A percentile compares a stretch with the other conserved stretches of the same genome.
Evolutionary conservation across 2,113 vertebrate species (phyloP).

Genomic region (Anhinga anhinga): DNA sequence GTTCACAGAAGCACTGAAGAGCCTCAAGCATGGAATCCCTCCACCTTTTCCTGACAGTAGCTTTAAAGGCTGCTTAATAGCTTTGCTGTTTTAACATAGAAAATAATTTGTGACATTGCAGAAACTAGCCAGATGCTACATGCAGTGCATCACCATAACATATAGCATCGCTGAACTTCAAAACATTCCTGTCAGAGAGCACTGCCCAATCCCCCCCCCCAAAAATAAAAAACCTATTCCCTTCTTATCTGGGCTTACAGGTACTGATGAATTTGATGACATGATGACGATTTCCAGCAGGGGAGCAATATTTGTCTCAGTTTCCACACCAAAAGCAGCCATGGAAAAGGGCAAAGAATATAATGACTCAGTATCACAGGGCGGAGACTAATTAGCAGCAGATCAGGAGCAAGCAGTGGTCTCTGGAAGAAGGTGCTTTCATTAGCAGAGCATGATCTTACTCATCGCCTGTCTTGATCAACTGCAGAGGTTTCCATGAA

Average conservation of each 20-base stretch:
- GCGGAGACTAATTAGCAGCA: constrained; percentile 46
- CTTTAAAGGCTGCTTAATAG: not conserved
- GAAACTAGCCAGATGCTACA: not conserved
- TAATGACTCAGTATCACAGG: constrained; percentile 48
- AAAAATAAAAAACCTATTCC: not conserved
- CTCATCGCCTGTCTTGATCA: constrained; percentile 25
- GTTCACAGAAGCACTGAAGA: not conserved
- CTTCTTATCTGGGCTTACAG: not conserved
- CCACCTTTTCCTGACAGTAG: not conserved
- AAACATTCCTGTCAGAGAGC: not conserved
- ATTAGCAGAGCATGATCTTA: not conserved
- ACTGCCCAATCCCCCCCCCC: not conserved
- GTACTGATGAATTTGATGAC: not conserved
- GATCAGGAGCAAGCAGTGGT: constrained; percentile 25
- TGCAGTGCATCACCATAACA: not conserved
- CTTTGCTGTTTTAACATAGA: not conserved
- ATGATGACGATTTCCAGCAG: constrained; percentile 15
- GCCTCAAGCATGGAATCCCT: not conserved
- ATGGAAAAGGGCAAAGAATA: constrained; percentile 53
- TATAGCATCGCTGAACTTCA: not conserved
- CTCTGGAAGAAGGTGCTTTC: constrained; percentile 52
- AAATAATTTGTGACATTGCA: not conserved
- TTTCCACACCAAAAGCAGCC: constrained; percentile 46
- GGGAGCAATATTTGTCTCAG: constrained; percentile 9
- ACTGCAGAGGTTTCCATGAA: constrained; percentile 37